Conservation (phyloP, 2,113 vertebrate genomes). For the Corydoras maculifer region DNA sequence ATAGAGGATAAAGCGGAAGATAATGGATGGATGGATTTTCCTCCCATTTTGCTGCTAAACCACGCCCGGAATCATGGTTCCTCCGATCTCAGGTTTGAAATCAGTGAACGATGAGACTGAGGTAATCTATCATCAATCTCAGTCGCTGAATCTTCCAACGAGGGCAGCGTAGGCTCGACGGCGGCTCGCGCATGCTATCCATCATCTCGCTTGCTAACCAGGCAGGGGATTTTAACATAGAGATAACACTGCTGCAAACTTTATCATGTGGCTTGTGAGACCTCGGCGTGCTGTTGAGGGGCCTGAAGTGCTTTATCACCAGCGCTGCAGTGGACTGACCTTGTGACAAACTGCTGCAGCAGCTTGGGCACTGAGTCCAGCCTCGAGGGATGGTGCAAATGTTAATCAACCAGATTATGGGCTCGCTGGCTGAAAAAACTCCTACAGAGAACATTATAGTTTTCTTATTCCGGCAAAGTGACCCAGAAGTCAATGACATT, state of each 20-base stretch:
- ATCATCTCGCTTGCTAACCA: conserved; percentile 62
- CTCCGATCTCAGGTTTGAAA: conserved; percentile 48
- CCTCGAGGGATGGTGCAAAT: conserved; percentile 1
- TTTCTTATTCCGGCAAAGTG: too few species aligned
- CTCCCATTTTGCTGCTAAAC: conserved; percentile 42
- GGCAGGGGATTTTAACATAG: conserved; percentile 50
- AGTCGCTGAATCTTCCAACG: conserved; percentile 41
- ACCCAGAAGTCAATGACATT: too few species aligned
- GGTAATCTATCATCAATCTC: conserved; percentile 54
- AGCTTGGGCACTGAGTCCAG: conserved; percentile 17
- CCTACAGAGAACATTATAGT: too few species aligned
- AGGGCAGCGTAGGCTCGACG: conserved; percentile 26
- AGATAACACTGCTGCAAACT: conserved; percentile 49
- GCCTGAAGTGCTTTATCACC: conserved; percentile 44
- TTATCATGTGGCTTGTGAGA: conserved; percentile 48
- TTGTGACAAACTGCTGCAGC: conserved; percentile 20
- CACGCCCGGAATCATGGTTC: conserved; percentile 24
- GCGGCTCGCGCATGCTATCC: conserved; percentile 46
- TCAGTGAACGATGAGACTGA: conserved; percentile 54
- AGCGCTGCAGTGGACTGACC: conserved; percentile 41
- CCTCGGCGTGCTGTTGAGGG: conserved; percentile 29
- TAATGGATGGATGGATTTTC: conserved; percentile 28
- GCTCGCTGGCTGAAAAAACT: neutral
- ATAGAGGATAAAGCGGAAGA: too few species aligned
- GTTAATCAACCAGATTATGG: conserved; percentile 21